These are phyloP conservation scores for Camponotus floridanus DNA, from an alignment of 1,140 invertebrate species.

Conservation along the genomic window DNA sequence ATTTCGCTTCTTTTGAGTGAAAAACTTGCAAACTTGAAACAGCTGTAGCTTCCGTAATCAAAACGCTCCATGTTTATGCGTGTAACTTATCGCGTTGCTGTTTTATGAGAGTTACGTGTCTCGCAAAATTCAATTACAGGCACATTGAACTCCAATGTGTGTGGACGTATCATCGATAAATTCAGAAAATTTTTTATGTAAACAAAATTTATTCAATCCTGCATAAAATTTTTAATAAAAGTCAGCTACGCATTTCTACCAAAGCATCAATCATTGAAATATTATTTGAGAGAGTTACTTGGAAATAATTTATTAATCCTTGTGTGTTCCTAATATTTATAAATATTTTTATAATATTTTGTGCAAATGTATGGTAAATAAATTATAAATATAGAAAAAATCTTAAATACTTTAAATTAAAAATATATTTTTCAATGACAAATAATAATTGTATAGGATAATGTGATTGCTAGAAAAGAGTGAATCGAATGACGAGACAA, in stretches of 20 bases:
- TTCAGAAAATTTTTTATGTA: neutral
- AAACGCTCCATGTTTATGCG: slow-evolving; percentile 47
- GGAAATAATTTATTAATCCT: neutral
- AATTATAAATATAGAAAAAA: neutral
- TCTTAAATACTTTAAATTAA: neutral
- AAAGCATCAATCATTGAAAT: neutral
- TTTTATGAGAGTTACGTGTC: slow-evolving; percentile 43
- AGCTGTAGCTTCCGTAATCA: slow-evolving; percentile 31
- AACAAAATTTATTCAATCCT: neutral
- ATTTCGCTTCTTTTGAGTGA: slow-evolving; percentile 30
- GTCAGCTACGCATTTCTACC: neutral
- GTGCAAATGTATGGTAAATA: neutral
- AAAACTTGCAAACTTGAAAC: slow-evolving; percentile 23
- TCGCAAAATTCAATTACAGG: slow-evolving; percentile 37
- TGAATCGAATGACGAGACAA: neutral
- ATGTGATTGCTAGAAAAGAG: neutral
- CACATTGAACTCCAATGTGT: neutral
- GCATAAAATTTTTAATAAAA: slow-evolving; percentile 5
- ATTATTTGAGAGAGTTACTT: neutral
- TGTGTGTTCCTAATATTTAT: neutral
- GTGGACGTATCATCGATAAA: slow-evolving; percentile 29
- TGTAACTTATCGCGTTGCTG: slow-evolving; percentile 44
- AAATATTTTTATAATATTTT: neutral
- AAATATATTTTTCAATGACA: neutral
- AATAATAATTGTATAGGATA: neutral